Evolutionary conservation across 2,797 vertebrate genomes (phyloP).

Genomic region (Morelia viridis): DNA sequence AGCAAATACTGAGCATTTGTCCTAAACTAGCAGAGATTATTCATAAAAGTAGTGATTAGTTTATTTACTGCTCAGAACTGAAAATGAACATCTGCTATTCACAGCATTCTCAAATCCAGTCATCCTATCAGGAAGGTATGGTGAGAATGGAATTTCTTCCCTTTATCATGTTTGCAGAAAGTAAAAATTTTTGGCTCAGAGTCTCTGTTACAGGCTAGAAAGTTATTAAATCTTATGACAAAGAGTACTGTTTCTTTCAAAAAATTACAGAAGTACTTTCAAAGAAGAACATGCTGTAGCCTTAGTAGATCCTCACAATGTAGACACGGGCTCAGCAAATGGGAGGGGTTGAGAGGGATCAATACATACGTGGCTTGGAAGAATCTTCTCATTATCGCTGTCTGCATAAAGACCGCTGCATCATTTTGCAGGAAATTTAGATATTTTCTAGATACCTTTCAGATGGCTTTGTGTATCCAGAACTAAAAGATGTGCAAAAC

Average conservation of each 20-base stretch:
- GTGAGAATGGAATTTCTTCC: neutral
- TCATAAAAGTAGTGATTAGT: too few relatives aligned
- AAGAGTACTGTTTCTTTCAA: too few relatives aligned
- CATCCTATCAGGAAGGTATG: neutral
- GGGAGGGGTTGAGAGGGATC: too few relatives aligned
- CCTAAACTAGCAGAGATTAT: neutral
- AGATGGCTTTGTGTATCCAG: too few relatives aligned
- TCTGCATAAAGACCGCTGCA: too few relatives aligned
- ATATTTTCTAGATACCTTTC: too few relatives aligned
- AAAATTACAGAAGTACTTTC: neutral
- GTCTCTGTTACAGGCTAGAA: neutral
- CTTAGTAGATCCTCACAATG: neutral
- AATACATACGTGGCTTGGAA: too few relatives aligned
- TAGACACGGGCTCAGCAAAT: neutral
- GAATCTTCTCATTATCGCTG: too few relatives aligned
- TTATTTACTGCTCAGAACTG: neutral
- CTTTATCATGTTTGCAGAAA: too few relatives aligned
- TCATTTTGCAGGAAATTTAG: too few relatives aligned
- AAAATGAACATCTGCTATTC: neutral
- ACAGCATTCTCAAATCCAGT: neutral
- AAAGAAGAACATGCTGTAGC: neutral
- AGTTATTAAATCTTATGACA: neutral
- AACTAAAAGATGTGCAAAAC: too few relatives aligned
- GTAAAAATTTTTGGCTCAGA: too few relatives aligned
- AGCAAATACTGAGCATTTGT: neutral